Conservation (phyloP, 2,113 vertebrate genomes). For the Tamias sibiricus region DNA sequence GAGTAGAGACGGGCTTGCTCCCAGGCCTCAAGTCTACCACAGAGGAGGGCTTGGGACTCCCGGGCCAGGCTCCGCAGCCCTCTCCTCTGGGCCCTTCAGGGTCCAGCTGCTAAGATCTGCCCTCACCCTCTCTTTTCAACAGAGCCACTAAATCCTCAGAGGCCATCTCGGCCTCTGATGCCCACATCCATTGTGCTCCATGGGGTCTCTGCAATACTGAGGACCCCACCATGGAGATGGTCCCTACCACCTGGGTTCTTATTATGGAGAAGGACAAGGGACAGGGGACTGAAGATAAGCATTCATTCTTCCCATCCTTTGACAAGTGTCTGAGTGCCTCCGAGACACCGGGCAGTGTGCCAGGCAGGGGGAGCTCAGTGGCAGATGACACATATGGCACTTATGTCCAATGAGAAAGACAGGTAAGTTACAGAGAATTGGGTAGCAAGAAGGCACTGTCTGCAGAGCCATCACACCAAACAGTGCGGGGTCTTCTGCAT, state of each 20-base stretch:
- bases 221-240: not conserved
- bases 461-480: too few relatives aligned
- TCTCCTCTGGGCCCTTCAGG: not conserved
- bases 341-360: not conserved
- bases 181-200: not conserved
- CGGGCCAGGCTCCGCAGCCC: not conserved
- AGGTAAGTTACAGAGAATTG: not conserved
- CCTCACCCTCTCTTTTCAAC: not conserved
- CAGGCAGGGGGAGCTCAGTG: not conserved
- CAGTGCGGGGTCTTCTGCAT: not conserved
- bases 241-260: not conserved
- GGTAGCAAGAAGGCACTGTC: not conserved
- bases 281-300: too few relatives aligned
- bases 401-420: not conserved
- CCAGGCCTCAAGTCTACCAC: not conserved
- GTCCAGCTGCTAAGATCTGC: not conserved
- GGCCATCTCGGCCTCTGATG: not conserved
- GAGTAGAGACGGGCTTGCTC: not conserved
- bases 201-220: not conserved
- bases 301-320: not conserved
- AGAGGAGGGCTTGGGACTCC: not conserved
- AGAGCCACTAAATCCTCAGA: not conserved
- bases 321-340: not conserved
- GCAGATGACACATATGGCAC: accelerated
- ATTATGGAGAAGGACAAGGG: not conserved